phyloP scores from a whole-genome alignment of 2,113 vertebrate genomes.

The Pampusana beccarii region DNA sequence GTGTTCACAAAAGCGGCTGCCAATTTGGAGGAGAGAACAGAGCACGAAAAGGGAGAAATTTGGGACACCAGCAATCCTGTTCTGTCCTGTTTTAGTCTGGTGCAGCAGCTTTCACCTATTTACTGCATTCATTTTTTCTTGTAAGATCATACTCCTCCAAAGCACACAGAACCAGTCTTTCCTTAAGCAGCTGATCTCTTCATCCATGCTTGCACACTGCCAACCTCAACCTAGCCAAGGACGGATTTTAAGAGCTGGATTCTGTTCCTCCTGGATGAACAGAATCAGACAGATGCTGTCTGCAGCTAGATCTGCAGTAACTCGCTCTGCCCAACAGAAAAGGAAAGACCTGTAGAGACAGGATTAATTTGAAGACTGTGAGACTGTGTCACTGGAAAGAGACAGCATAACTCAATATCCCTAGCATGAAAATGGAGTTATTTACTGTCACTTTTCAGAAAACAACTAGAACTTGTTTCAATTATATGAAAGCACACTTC shows the following conservation, averaged over 20 bases:
- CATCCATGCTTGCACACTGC: background rate
- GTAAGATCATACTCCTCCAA: background rate
- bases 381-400: conserved; percentile 1
- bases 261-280: conserved; percentile 1
- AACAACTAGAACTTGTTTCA: background rate
- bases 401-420: conserved; percentile 16
- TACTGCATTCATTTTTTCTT: background rate
- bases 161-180: conserved; percentile 16
- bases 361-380: conserved; percentile 13
- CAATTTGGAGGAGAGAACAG: background rate
- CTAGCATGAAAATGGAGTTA: conserved; percentile 14
- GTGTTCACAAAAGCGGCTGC: background rate
- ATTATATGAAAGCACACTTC: background rate
- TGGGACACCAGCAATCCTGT: background rate
- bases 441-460: conserved; percentile 24
- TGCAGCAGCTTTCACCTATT: background rate
- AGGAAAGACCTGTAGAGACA: conserved; percentile 10
- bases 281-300: conserved; percentile 13
- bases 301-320: conserved; percentile 10
- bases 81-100: background rate
- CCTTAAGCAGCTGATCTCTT: conserved; percentile 15
- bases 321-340: background rate
- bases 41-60: background rate
- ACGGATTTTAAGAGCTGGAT: conserved; percentile 1
- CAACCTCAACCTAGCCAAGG: conserved; percentile 22